Percentiles rank a stretch among this genome's conserved stretches.
Conservation (phyloP, 2,797 vertebrate genomes). For the Tenualosa ilisha region DNA sequence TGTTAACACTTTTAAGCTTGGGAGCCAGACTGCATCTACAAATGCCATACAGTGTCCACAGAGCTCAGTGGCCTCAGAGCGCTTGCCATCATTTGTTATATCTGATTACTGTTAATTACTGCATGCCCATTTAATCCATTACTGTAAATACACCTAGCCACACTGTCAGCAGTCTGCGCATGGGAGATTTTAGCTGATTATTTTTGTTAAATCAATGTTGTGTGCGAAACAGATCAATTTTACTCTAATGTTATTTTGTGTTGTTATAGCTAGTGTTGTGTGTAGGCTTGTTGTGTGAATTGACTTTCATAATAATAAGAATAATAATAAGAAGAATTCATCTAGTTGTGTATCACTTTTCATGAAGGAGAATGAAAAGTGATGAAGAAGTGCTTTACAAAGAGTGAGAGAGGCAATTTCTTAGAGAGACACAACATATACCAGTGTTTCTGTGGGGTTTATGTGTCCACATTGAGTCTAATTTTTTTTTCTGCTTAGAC, state of each 20-base stretch:
- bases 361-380: too few species aligned
- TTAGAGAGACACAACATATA: too few species aligned
- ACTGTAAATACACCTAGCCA: slow-evolving; percentile 34
- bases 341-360: too few species aligned
- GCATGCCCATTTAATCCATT: slow-evolving; percentile 41
- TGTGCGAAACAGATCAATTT: background rate
- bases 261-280: too few species aligned
- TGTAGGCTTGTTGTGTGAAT: background rate
- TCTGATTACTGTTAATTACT: slow-evolving; percentile 45
- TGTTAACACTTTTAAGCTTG: background rate
- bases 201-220: slow-evolving; percentile 34
- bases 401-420: too few species aligned
- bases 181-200: slow-evolving; percentile 32
- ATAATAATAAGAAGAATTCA: too few species aligned
- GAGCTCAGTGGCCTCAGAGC: slow-evolving; percentile 24
- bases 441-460: too few species aligned
- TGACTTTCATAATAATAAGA: too few species aligned
- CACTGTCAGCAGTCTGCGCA: slow-evolving; percentile 38
- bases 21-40: background rate
- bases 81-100: slow-evolving; percentile 36
- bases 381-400: too few species aligned
- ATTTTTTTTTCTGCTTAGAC: too few species aligned
- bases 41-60: background rate
- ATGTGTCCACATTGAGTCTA: too few species aligned
- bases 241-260: background rate